These are phyloP conservation scores for Amphiprion clarkii DNA, from an alignment of 2,797 vertebrate genomes.

Conservation along the genomic window DNA sequence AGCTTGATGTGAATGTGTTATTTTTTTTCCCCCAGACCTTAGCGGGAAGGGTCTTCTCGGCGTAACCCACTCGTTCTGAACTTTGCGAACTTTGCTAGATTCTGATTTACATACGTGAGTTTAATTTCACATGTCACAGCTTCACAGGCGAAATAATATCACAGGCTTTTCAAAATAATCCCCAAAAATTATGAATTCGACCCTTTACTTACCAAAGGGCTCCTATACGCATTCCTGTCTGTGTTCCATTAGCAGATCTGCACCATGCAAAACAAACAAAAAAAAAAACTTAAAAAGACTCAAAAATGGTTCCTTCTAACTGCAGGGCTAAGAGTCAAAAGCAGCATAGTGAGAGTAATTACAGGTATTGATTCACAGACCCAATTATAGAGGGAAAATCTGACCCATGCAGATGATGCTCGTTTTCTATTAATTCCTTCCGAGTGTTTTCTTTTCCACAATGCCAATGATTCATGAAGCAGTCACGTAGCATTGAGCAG, in stretches of 20 bases:
- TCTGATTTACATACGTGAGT: conserved; percentile 60
- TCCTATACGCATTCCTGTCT: conserved; percentile 37
- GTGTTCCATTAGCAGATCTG: conserved; percentile 40
- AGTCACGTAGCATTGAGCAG: conserved; percentile 26
- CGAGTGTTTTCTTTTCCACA: conserved; percentile 64
- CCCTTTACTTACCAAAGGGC: conserved; percentile 29
- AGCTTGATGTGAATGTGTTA: conserved; percentile 49
- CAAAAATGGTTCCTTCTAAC: conserved; percentile 27
- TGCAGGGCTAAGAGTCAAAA: conserved; percentile 52
- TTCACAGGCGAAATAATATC: conserved; percentile 44
- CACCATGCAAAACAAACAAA: not conserved
- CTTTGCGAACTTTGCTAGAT: conserved; percentile 40
- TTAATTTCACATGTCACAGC: conserved; percentile 53
- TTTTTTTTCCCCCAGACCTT: conserved; percentile 47
- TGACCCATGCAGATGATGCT: conserved; percentile 61
- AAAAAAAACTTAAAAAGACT: conserved; percentile 29
- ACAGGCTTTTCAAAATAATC: conserved; percentile 49
- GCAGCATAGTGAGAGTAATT: conserved; percentile 63
- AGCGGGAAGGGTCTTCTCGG: conserved; percentile 44
- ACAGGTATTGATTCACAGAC: conserved; percentile 70
- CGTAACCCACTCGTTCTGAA: conserved; percentile 50
- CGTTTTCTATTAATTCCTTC: conserved; percentile 68
- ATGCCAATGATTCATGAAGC: conserved; percentile 72
- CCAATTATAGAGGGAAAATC: conserved; percentile 62
- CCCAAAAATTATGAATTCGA: conserved; percentile 55